Conservation (phyloP, 2,113 vertebrate species). For the Dendrocopos noguchii region DNA sequence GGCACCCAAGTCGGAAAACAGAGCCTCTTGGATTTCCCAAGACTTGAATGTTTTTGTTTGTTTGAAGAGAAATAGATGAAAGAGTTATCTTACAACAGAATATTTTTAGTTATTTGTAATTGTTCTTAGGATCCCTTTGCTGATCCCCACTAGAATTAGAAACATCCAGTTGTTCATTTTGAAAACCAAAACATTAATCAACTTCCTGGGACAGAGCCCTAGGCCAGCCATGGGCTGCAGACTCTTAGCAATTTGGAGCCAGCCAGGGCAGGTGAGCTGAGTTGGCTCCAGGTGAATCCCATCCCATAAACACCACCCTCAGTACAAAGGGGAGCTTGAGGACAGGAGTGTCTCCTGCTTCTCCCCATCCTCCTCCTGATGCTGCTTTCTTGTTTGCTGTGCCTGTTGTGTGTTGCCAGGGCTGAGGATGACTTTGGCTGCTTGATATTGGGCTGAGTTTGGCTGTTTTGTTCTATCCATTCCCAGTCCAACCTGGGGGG, state of each 20-base stretch:
- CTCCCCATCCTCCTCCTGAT: not conserved
- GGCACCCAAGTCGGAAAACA: not conserved
- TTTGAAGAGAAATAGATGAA: not conserved
- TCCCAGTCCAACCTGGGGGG: too few species aligned
- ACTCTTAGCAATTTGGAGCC: too few species aligned
- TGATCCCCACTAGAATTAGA: not conserved
- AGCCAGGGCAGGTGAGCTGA: too few species aligned
- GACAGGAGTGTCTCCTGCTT: not conserved
- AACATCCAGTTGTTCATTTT: not conserved
- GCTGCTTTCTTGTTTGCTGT: not conserved
- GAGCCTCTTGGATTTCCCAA: not conserved
- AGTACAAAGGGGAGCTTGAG: not conserved
- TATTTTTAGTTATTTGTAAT: not conserved
- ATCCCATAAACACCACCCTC: too few species aligned
- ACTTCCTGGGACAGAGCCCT: too few species aligned
- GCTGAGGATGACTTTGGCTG: too few species aligned
- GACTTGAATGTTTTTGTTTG: not conserved
- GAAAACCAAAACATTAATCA: not conserved
- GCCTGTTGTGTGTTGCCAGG: too few species aligned
- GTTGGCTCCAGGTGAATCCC: too few species aligned
- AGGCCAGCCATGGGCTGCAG: too few species aligned
- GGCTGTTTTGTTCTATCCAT: too few species aligned
- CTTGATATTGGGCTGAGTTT: too few species aligned
- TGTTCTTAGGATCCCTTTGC: not conserved
- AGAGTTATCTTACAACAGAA: not conserved